Conservation (phyloP, 64 coral and sea anemone species). For the Catalaphyllia jardinei region DNA sequence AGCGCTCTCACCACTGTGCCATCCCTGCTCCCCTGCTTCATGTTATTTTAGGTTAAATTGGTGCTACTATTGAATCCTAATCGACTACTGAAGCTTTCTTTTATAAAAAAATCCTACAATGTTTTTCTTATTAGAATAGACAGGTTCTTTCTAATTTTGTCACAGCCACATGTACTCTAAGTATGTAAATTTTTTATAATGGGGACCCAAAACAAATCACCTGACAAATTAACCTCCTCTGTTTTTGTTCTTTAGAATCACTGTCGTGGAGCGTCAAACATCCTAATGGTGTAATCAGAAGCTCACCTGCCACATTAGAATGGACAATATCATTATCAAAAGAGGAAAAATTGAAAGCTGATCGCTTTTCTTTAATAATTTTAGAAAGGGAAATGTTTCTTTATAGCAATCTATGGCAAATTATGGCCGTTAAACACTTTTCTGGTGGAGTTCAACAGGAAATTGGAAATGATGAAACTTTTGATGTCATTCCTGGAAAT, state of each 20-base stretch:
- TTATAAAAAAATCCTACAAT: no score
- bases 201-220: no score
- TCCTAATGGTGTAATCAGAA: background rate
- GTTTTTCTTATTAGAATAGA: no score
- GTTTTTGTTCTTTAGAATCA: background rate
- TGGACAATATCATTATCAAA: slow-evolving; percentile 41
- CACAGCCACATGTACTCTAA: no score
- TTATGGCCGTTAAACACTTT: slow-evolving; percentile 39
- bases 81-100: no score
- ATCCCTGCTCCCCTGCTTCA: no score
- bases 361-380: slow-evolving; percentile 39
- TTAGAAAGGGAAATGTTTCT: slow-evolving; percentile 55
- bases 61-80: no score
- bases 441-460: background rate
- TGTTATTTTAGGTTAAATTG: no score
- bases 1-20: no score
- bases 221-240: background rate
- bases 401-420: slow-evolving; percentile 48
- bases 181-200: no score
- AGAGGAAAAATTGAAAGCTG: slow-evolving; percentile 21
- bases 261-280: background rate
- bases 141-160: no score
- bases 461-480: background rate
- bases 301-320: slow-evolving; percentile 23
- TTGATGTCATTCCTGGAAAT: slow-evolving; percentile 26